Base-by-base conservation (phyloP, 2,797 vertebrate genomes). In the Diceros bicornis region DNA sequence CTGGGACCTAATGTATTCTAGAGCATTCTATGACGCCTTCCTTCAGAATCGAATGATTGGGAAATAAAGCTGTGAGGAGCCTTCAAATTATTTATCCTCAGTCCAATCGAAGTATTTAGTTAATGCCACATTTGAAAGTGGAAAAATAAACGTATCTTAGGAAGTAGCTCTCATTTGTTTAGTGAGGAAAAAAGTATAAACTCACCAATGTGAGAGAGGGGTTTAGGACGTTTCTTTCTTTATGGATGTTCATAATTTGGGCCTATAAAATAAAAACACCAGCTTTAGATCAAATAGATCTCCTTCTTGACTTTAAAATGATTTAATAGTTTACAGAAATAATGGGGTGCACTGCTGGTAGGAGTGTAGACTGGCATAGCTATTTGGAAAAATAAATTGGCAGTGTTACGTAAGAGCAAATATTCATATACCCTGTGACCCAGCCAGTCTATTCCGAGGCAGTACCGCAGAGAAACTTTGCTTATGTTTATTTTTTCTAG, bases 251-350 rank as follows among this genome's bases (percentile, higher is more conserved):
- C 2, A 34, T 74, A 77, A 62, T 11, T 83, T 91, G 16, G 71
- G 21, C 34, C 41, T 71, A 14, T 61, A 61, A 78, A 91, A 78
- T 27, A 32, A 86, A 96, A 84, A 79, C 6, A 23, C 3, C 25
- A 50, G 16, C 29, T 92, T 90, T 91, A 81, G 66, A 83, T 72
- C 47, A 92, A 27, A 29, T 71, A 64, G 27, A 5, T 90, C 50
- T 68, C 29, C 14, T 74, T 85, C 71, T 64, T 91, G 44, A 90
- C 89, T 93, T 59, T 90, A 62, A 75, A 83, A 90, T 79, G 71
- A 77, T 37, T 21, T 74, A 68, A 89, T 23, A 68, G n/a, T 85
- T 81, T 34, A 62, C 50, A 86, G 89, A 89, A 81, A 59, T n/a
- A 34, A 75, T 37, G 50, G 34, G 0, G 9, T 79, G 4, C 18